Percentiles rank a stretch among this genome's conserved stretches.
These are phyloP conservation scores for Hydrozoanthus tunicans DNA, from an alignment of 64 coral and sea anemone species.

Conservation along the genomic window DNA sequence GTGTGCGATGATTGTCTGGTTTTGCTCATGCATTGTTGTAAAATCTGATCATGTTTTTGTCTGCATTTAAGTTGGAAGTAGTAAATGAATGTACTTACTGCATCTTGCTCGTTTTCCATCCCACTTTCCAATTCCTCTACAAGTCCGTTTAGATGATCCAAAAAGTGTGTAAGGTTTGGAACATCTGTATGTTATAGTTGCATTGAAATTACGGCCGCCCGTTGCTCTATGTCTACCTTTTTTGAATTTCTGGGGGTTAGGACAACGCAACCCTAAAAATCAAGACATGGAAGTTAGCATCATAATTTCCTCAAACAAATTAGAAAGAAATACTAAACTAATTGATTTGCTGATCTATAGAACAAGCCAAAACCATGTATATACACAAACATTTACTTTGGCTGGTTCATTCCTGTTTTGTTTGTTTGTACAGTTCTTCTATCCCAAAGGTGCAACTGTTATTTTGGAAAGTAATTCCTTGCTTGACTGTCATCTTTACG, in stretches of 20 bases:
- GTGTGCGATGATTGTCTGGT: too few species aligned
- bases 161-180: slow-evolving; percentile 11
- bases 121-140: slow-evolving; percentile 79
- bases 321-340: too few species aligned
- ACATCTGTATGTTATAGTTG: slow-evolving; percentile 57
- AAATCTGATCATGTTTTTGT: neutral
- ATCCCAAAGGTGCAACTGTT: too few species aligned
- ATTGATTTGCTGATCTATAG: too few species aligned
- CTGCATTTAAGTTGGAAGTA: neutral
- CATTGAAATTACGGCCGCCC: slow-evolving; percentile 44
- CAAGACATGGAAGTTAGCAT: neutral
- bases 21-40: too few species aligned
- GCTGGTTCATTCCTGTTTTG: too few species aligned
- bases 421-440: too few species aligned
- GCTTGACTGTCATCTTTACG: too few species aligned
- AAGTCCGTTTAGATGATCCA: slow-evolving; percentile 65
- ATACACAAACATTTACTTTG: too few species aligned
- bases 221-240: neutral
- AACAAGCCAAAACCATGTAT: too few species aligned
- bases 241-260: neutral
- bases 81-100: slow-evolving; percentile 59
- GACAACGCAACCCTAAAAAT: slow-evolving; percentile 45
- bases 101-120: slow-evolving; percentile 74
- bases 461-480: too few species aligned
- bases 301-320: too few species aligned